phyloP scores from a whole-genome alignment of 2,113 vertebrate genomes.

The Trogon melanurus region DNA sequence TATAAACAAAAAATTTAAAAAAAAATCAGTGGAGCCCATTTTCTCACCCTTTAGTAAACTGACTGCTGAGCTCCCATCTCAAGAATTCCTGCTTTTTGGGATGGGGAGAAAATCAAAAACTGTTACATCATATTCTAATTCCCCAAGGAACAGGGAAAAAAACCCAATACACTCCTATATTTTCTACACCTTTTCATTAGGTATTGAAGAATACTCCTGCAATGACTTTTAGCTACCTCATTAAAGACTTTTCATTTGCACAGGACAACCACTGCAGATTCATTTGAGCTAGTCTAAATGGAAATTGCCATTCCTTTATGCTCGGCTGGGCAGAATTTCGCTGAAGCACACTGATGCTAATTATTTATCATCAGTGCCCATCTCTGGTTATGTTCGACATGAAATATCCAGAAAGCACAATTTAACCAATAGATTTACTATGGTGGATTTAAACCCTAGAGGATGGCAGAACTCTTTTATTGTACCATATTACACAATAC shows the following conservation, averaged over 20 bases:
- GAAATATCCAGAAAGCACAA: neutral
- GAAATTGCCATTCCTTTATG: neutral
- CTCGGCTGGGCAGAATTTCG: neutral
- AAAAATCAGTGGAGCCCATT: neutral
- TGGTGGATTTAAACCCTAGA: neutral
- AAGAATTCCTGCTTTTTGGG: slow-evolving; percentile 1
- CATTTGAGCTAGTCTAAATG: neutral
- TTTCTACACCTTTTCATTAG: slow-evolving; percentile 42
- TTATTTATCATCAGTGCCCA: neutral
- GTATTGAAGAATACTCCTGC: slow-evolving; percentile 27
- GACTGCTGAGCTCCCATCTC: slow-evolving; percentile 31
- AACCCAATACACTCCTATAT: slow-evolving; percentile 3
- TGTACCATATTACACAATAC: neutral
- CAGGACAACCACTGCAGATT: neutral
- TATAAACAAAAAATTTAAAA: slow-evolving; percentile 21
- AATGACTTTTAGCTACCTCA: slow-evolving; percentile 15
- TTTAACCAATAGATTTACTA: neutral
- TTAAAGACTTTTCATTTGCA: slow-evolving; percentile 6
- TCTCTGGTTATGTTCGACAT: neutral
- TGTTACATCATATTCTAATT: slow-evolving; percentile 49
- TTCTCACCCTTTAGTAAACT: slow-evolving; percentile 33
- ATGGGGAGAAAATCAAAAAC: fast-evolving
- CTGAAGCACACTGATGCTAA: neutral
- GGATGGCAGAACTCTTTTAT: neutral
- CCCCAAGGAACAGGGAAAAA: neutral